phyloP scores from a whole-genome alignment of 2,888 invertebrate genomes.

The Chrysopilus asiliformis region DNA sequence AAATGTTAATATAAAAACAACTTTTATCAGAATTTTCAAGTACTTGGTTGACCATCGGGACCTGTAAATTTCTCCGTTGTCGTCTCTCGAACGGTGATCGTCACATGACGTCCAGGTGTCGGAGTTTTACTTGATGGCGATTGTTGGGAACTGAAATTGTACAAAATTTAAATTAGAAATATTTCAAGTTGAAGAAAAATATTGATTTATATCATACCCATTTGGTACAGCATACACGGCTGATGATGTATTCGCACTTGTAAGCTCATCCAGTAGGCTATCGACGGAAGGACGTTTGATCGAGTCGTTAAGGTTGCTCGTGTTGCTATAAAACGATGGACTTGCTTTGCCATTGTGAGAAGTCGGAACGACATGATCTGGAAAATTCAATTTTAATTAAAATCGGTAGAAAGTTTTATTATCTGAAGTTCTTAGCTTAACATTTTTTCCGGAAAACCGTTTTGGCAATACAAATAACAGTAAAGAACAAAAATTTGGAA shows the following conservation, averaged over 20 bases:
- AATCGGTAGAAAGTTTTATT: neutral
- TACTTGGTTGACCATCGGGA: constrained; percentile 29
- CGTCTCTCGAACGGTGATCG: constrained; percentile 45
- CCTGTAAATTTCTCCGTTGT: constrained; percentile 43
- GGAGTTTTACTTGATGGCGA: constrained; percentile 22
- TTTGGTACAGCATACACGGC: constrained; percentile 51
- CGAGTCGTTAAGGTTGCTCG: constrained; percentile 25
- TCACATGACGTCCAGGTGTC: constrained; percentile 39
- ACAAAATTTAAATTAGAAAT: neutral
- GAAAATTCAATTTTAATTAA: too few relatives aligned
- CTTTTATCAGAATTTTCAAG: too few relatives aligned
- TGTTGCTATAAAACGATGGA: constrained; percentile 27
- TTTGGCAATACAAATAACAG: too few relatives aligned
- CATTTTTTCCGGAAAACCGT: too few relatives aligned
- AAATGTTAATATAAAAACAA: too few relatives aligned
- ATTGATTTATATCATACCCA: constrained; percentile 42
- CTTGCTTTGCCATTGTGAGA: constrained; percentile 29
- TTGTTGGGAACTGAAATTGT: constrained; percentile 5
- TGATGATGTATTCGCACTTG: constrained; percentile 23
- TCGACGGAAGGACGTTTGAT: constrained; percentile 67
- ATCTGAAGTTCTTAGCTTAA: too few relatives aligned
- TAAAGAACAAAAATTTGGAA: too few relatives aligned
- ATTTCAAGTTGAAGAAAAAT: constrained; percentile 7
- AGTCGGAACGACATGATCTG: constrained; percentile 26
- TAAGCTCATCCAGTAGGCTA: constrained; percentile 77